Percentiles rank a stretch among this genome's conserved stretches.
Evolutionary conservation across 2,797 vertebrate species (phyloP).

Genomic region (Streptopelia turtur): DNA sequence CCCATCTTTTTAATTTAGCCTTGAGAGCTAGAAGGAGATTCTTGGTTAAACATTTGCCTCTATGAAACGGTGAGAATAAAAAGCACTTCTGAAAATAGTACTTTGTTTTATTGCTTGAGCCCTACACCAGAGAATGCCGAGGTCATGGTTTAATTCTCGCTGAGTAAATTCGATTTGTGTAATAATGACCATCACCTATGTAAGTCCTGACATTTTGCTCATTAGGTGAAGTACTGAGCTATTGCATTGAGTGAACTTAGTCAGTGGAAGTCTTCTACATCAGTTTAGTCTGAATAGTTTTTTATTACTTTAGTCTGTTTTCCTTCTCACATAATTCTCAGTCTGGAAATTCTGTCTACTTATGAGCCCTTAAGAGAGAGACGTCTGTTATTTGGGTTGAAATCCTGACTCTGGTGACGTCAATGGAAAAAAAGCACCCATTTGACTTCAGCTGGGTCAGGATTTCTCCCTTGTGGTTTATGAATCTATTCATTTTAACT

Average conservation of each 20-base stretch:
- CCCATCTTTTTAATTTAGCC: background rate
- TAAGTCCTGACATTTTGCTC: background rate
- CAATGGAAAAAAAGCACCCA: constrained; percentile 68
- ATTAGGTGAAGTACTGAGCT: background rate
- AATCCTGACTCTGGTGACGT: constrained; percentile 64
- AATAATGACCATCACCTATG: background rate
- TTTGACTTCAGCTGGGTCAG: constrained; percentile 64
- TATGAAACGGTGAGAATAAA: constrained; percentile 6
- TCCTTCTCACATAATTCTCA: constrained; percentile 31
- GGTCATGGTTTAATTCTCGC: background rate
- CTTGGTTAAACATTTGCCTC: background rate
- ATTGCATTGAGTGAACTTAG: background rate
- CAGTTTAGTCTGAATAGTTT: background rate
- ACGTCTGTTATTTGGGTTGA: constrained; percentile 60
- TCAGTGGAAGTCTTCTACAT: background rate
- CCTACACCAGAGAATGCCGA: background rate
- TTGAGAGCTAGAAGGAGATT: background rate
- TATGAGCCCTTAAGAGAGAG: constrained; percentile 50
- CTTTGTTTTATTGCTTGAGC: background rate
- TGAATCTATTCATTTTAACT: constrained; percentile 40
- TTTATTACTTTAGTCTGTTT: constrained; percentile 38
- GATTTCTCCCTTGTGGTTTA: constrained; percentile 68
- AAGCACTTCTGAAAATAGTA: constrained; percentile 37
- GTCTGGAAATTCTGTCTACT: constrained; percentile 55
- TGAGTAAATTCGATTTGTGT: background rate